Evolutionary conservation across 2,888 invertebrate genomes (phyloP), one percentile per base, ranked within the genome.

Genomic region (Caenorhabditis sulstoni): DNA sequence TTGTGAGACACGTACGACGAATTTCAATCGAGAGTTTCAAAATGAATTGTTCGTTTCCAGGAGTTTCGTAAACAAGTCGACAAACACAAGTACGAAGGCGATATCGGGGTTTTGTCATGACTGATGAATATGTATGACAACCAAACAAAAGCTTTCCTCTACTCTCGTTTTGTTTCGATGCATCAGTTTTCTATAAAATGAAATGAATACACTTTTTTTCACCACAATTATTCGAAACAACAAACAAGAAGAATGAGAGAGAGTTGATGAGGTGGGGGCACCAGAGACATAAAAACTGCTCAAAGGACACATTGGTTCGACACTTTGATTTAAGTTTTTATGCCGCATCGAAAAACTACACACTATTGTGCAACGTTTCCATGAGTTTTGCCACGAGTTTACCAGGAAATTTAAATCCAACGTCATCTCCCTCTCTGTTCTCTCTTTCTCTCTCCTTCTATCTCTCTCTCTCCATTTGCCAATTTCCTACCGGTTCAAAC

Each of bases 41-140:
- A n/a, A 22, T 20, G 29, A n/a, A 22, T 52, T 37, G 11, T 9
- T 3, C 29, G 5, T 59, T 59, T 58, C n/a, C 11, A 71, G 57
- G 59, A 61, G 23, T 59, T 70, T 18, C 39, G 35, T n/a, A 47
- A 45, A 52, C 49, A 50, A 44, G 61, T 55, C 14, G 71, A 71
- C 3, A 49, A 71, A 22, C 29, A 66, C 20, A 59, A 66, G 41
- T n/a, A 59, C 9, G 55, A 35, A 29, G 71, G 78, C 5, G 78
- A 71, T 45, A 71, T 78, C 14, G 49, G 61, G 35, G 35, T 53
- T 1, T 11, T 55, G 37, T 77, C 18, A 0, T 75, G 11, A 41
- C 11, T 37, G 5, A 11, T 37, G 37, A 8, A n/a, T n/a, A n/a
- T n/a, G n/a, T n/a, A n/a, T n/a, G n/a, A n/a, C n/a, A n/a, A n/a